phyloP scores from a whole-genome alignment of 2,797 vertebrate species.

The Ambastaia sidthimunki region DNA sequence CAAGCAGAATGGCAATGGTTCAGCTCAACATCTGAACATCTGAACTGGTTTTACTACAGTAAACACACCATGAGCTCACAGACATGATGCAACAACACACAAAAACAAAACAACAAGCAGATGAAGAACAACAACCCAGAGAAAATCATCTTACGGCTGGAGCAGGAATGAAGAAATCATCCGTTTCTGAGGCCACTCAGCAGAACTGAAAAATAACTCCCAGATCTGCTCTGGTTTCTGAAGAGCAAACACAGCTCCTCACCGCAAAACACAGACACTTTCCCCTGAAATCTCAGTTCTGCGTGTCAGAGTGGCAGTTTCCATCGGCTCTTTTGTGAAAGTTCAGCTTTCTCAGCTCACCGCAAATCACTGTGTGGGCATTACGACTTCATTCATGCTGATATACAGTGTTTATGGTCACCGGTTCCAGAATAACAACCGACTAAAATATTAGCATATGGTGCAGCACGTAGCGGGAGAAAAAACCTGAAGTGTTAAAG shows the following conservation, averaged over 20 bases:
- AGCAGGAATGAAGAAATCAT: conserved; percentile 26
- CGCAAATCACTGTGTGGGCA: background rate
- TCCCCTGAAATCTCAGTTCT: background rate
- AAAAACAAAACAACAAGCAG: conserved; percentile 2
- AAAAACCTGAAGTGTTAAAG: conserved; percentile 40
- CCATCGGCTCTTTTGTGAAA: background rate
- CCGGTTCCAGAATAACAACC: conserved; percentile 16
- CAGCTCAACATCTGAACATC: background rate
- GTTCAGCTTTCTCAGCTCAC: background rate
- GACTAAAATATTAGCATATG: conserved; percentile 38
- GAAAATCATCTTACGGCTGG: background rate
- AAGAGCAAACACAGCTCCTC: no score
- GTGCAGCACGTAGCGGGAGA: background rate
- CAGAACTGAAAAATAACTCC: conserved; percentile 19
- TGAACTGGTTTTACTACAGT: background rate
- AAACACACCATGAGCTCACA: conserved; percentile 1
- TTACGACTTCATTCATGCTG: conserved; percentile 6
- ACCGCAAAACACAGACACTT: no score
- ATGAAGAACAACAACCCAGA: background rate
- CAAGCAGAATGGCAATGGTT: no score
- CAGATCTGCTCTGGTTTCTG: conserved; percentile 4
- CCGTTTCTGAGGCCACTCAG: conserved; percentile 21
- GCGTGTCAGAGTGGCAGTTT: background rate
- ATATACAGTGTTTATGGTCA: conserved; percentile 23
- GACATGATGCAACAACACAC: background rate